Conservation (phyloP, 1,140 invertebrate species). For the Ceratosolen solmsi region DNA sequence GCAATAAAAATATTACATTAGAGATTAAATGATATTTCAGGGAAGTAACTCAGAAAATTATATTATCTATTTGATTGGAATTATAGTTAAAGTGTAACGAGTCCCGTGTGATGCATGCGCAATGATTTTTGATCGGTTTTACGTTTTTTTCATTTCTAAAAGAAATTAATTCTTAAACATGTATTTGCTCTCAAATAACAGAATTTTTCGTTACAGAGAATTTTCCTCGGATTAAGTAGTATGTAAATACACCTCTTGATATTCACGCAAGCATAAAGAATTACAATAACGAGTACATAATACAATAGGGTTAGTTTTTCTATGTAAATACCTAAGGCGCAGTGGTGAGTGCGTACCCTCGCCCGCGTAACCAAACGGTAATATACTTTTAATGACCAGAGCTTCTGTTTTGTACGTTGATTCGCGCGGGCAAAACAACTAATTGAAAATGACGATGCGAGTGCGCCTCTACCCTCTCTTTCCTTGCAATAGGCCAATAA, state of each 20-base stretch:
- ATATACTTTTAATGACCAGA: conserved; percentile 71
- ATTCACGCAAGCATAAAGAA: conserved; percentile 70
- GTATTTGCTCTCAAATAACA: conserved; percentile 53
- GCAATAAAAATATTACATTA: too few species aligned
- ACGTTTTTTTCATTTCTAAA: conserved; percentile 51
- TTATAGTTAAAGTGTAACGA: conserved; percentile 12
- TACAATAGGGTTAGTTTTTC: conserved; percentile 74
- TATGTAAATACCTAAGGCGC: conserved; percentile 75
- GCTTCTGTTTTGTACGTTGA: conserved; percentile 70
- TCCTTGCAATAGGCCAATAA: too few species aligned
- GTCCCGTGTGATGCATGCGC: conserved; percentile 58
- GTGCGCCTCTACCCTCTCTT: too few species aligned
- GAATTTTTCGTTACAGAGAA: conserved; percentile 71
- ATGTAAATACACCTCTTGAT: conserved; percentile 73
- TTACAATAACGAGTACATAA: conserved; percentile 72
- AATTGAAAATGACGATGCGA: background rate
- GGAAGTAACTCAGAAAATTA: too few species aligned
- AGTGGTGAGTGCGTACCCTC: conserved; percentile 72
- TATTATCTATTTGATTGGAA: background rate
- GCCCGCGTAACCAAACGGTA: conserved; percentile 70
- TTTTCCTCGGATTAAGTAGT: conserved; percentile 73
- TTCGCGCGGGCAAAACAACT: conserved; percentile 50
- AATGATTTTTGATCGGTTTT: conserved; percentile 67
- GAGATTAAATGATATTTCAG: too few species aligned
- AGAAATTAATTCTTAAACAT: conserved; percentile 45